A percentile compares a stretch with the other conserved stretches of the same genome.
These are phyloP conservation scores for Cinclus cinclus DNA, from an alignment of 2,113 vertebrate species.

Conservation along the genomic window DNA sequence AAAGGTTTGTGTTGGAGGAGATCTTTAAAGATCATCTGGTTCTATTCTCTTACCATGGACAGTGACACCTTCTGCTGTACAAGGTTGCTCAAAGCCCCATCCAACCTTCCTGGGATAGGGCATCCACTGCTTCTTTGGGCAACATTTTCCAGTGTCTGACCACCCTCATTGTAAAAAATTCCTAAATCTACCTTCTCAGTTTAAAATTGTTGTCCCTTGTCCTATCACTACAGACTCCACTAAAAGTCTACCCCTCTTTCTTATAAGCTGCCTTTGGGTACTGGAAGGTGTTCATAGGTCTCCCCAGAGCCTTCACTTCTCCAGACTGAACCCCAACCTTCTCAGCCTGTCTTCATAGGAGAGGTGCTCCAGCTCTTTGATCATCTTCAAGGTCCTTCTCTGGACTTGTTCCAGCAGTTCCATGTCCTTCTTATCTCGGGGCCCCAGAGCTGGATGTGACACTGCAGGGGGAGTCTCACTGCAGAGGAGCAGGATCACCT, in stretches of 20 bases:
- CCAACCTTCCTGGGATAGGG: not conserved
- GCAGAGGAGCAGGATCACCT: not conserved
- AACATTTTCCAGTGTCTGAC: not conserved
- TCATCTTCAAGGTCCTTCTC: not conserved
- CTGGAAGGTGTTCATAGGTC: not conserved
- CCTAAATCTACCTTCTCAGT: not conserved
- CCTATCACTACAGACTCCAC: not conserved
- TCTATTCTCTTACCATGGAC: not conserved
- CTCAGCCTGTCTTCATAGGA: not conserved
- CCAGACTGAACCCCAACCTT: not conserved
- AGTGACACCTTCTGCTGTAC: not conserved
- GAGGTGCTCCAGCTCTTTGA: not conserved
- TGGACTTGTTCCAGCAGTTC: not conserved
- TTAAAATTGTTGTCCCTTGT: not conserved
- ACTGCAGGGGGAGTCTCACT: not conserved
- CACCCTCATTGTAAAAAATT: not conserved
- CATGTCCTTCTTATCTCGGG: no score
- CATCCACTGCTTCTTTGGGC: not conserved
- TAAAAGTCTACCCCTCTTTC: not conserved
- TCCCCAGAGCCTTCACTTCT: not conserved
- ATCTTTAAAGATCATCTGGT: not conserved
- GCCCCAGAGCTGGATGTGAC: not conserved
- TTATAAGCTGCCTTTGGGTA: not conserved
- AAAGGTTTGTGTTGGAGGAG: not conserved
- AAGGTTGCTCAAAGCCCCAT: not conserved